Conservation (phyloP, 2,113 vertebrate genomes). For the Daubentonia madagascariensis region DNA sequence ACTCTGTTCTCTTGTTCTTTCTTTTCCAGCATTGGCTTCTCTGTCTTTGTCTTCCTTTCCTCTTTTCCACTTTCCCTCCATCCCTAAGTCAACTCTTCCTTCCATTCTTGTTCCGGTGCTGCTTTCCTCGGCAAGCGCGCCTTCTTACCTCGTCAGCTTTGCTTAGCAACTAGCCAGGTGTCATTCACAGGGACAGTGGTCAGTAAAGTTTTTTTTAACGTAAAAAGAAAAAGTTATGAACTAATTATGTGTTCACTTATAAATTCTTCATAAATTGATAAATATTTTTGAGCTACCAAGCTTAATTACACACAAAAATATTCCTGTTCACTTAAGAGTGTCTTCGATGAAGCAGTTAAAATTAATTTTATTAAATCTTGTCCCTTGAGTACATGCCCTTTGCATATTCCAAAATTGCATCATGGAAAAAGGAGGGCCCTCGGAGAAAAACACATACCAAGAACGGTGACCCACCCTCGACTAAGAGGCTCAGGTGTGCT, state of each 20-base stretch:
- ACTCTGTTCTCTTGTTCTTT: not conserved
- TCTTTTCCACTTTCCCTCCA: not conserved
- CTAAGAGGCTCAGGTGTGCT: not conserved
- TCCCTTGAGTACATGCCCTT: not conserved
- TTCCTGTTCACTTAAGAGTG: not conserved
- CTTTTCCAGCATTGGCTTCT: not conserved
- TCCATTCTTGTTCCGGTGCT: not conserved
- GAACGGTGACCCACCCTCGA: not conserved
- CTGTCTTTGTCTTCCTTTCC: not conserved
- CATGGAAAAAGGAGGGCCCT: not conserved
- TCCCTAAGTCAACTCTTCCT: not conserved
- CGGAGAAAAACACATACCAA: not conserved
- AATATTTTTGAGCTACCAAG: not conserved
- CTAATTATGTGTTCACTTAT: not conserved
- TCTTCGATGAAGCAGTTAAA: conserved; percentile 14
- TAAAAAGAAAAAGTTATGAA: not conserved
- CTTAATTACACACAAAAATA: not conserved
- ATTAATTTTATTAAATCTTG: not conserved
- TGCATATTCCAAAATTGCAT: not conserved
- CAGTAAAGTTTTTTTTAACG: not conserved
- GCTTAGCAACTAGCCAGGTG: not conserved
- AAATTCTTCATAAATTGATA: not conserved
- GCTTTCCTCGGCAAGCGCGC: not conserved
- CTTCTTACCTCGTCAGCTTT: not conserved
- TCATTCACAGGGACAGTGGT: not conserved